Base-by-base conservation (phyloP, 2,113 vertebrate species). In the Corythornis madagascariensis region DNA sequence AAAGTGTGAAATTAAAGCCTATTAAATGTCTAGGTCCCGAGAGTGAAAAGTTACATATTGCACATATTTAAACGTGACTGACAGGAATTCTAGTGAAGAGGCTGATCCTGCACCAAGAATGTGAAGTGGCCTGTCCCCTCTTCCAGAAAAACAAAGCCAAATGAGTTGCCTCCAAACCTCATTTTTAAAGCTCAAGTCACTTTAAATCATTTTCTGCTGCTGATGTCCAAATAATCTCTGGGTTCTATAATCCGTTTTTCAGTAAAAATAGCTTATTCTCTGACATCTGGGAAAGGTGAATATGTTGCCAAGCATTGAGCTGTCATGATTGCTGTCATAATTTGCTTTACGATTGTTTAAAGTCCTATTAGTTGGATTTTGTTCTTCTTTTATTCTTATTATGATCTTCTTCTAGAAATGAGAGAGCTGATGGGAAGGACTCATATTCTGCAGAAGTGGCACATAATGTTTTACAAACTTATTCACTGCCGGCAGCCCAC, bases 201-300 rank as follows among this genome's bases (percentile, higher is more conserved):
- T 90, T 94, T 28, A 90, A 85, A 94, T 93, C 81, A 63, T 80
- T 91, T 96, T 96, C 69, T 95, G 72, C 82, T 77, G 77, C 76
- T 93, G 78, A 56, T 93, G 85, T 87, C 95, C 91, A 96, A 95
- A 94, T 71, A 94, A 95, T 52, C 69, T 75, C 47, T 12, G 4
- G 3, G 85, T 95, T 95, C 88, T 89, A 24, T 89, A 13, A 56
- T 90, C 60, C 80, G 92, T 91, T 61, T 83, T 90, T 92, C 7
- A 28, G 88, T 90, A 96, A 97, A 96, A 97, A 95, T 95, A 94
- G 69, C 81, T 91, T 86, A 75, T 85, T 88, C 86, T 95, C 72
- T 93, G 91, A 96, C 91, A 95, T 93, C 81, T 92, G 77, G 84
- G 88, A 94, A 91, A 96, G 94, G 95, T 94, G 95, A 95, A 93